A percentile compares a stretch with the other conserved stretches of the same genome.
Evolutionary conservation across 2,113 vertebrate species (phyloP).

Genomic region (Malurus alboscapulatus): DNA sequence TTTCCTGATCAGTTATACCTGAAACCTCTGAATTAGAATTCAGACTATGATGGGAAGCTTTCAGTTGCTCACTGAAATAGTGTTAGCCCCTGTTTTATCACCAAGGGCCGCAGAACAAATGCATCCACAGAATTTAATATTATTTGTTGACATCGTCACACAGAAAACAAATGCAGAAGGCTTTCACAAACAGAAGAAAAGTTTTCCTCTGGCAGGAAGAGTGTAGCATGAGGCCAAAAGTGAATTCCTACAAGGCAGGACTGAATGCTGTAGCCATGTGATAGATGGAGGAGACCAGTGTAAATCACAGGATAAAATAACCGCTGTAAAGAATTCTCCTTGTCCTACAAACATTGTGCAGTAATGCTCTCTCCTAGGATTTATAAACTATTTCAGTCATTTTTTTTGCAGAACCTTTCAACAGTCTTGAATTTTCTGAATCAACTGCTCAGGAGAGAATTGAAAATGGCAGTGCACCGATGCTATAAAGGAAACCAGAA

Average conservation of each 20-base stretch:
- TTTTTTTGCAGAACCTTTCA: slow-evolving; percentile 38
- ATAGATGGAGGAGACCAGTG: slow-evolving; percentile 5
- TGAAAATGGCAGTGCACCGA: slow-evolving; percentile 2
- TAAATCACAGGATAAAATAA: slow-evolving; percentile 60
- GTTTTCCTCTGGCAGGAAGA: neutral
- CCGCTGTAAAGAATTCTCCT: neutral
- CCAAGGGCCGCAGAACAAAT: neutral
- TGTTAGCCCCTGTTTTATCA: neutral
- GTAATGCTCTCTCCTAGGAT: slow-evolving; percentile 38
- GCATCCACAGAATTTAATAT: neutral
- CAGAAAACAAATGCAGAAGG: neutral
- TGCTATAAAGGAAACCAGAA: neutral
- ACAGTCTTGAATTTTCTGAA: slow-evolving; percentile 6
- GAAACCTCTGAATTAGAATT: neutral
- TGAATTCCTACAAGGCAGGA: slow-evolving; percentile 28
- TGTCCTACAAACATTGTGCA: slow-evolving; percentile 30
- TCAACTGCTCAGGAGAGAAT: neutral
- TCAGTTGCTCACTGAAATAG: neutral
- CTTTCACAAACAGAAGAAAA: neutral
- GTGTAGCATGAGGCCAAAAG: neutral
- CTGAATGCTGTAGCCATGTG: neutral
- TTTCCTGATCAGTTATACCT: neutral
- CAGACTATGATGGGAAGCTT: neutral
- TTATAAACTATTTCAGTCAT: slow-evolving; percentile 51
- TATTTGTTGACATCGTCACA: neutral